Conservation (phyloP, 2,888 invertebrate species). For the Melieria crassipennis region DNA sequence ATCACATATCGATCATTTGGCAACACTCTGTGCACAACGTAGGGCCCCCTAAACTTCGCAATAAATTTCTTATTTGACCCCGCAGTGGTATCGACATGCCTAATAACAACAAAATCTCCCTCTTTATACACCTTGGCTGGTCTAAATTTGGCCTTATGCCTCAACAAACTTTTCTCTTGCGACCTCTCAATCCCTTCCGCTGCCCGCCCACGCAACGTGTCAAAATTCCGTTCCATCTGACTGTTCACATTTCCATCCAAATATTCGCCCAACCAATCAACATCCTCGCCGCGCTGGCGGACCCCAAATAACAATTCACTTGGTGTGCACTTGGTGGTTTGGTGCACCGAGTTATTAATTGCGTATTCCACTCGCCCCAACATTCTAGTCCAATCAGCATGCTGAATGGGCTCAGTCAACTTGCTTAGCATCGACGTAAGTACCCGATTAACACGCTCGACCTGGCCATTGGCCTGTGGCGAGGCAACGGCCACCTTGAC, state of each 20-base stretch:
- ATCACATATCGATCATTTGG: slow-evolving; percentile 18
- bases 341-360: slow-evolving; percentile 31
- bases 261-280: slow-evolving; percentile 27
- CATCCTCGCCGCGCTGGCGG: slow-evolving; percentile 26
- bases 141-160: background rate
- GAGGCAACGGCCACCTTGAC: slow-evolving; percentile 30
- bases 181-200: slow-evolving; percentile 11
- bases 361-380: slow-evolving; percentile 31
- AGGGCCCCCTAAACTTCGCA: slow-evolving; percentile 14
- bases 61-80: slow-evolving; percentile 11
- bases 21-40: slow-evolving; percentile 16
- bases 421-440: slow-evolving; percentile 30
- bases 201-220: background rate
- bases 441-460: slow-evolving; percentile 30
- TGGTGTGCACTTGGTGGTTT: slow-evolving; percentile 29
- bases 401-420: slow-evolving; percentile 29
- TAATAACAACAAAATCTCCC: slow-evolving; percentile 15
- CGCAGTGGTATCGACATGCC: slow-evolving; percentile 8
- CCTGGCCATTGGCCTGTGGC: slow-evolving; percentile 30
- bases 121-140: background rate
- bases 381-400: slow-evolving; percentile 30
- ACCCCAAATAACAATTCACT: slow-evolving; percentile 35
- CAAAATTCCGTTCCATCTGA: background rate
- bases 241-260: slow-evolving; percentile 12
- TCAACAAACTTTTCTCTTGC: slow-evolving; percentile 9